Evolutionary conservation across 2,888 invertebrate species (phyloP).

Genomic region (Calliopum simillimum): DNA sequence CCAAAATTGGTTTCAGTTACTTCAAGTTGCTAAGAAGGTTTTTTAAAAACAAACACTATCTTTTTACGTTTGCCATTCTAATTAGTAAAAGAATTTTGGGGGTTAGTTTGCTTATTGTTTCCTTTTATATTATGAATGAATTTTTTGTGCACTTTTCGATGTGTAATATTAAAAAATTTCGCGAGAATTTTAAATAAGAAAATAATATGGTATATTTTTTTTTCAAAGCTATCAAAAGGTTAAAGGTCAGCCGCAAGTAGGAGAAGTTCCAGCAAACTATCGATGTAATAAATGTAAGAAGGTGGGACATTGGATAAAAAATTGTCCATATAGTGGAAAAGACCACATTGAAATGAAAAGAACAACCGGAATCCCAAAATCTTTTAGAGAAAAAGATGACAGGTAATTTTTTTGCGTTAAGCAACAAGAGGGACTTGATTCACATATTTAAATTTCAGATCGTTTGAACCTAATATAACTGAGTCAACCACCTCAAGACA

Average conservation of each 20-base stretch:
- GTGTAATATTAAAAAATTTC: too few relatives aligned
- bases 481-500: slow-evolving; percentile 43
- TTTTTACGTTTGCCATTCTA: too few relatives aligned
- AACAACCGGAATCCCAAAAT: slow-evolving; percentile 96
- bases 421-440: not conserved
- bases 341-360: slow-evolving; percentile 85
- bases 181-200: too few relatives aligned
- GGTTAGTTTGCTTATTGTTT: too few relatives aligned
- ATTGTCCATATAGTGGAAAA: slow-evolving; percentile 78
- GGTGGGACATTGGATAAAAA: slow-evolving; percentile 97
- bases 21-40: too few relatives aligned
- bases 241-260: slow-evolving; percentile 88
- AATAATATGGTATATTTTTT: slow-evolving; percentile 26
- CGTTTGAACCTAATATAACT: not conserved
- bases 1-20: too few relatives aligned
- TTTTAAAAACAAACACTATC: too few relatives aligned
- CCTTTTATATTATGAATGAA: too few relatives aligned
- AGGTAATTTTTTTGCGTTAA: slow-evolving; percentile 67
- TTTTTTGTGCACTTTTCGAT: too few relatives aligned
- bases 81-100: too few relatives aligned
- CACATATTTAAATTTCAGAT: not conserved
- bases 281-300: slow-evolving; percentile 95
- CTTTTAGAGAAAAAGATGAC: slow-evolving; percentile 90
- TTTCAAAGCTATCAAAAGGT: slow-evolving; percentile 90
- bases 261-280: slow-evolving; percentile 91